Percentiles rank a stretch among this genome's conserved stretches.
Evolutionary conservation across 1,140 invertebrate species (phyloP).

Genomic region (Lasaia peninsularis): DNA sequence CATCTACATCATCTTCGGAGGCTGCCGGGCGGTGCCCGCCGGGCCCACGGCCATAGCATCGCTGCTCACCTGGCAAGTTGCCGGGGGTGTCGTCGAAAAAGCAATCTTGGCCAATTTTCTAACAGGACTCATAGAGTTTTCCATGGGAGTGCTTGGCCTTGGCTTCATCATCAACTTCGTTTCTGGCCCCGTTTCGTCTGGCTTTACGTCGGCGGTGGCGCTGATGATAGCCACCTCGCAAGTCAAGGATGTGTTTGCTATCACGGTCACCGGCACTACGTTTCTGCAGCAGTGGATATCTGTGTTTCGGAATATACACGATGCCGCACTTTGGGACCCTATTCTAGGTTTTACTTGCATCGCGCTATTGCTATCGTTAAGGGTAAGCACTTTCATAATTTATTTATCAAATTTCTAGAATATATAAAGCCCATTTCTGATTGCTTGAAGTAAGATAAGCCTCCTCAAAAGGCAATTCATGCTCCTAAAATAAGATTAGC

Average conservation of each 20-base stretch:
- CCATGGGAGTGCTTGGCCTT: constrained; percentile 92
- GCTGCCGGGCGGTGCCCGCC: constrained; percentile 92
- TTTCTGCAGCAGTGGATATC: constrained; percentile 86
- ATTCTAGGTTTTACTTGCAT: constrained; percentile 86
- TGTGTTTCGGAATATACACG: constrained; percentile 79
- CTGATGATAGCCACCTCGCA: constrained; percentile 94
- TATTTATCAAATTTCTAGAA: no score
- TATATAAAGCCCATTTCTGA: no score
- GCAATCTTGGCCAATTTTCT: constrained; percentile 90
- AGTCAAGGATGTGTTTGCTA: constrained; percentile 89
- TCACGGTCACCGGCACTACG: constrained; percentile 84
- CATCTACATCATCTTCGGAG: constrained; percentile 93
- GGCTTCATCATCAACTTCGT: constrained; percentile 96
- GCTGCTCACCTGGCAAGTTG: constrained; percentile 87
- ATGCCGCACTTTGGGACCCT: constrained; percentile 82
- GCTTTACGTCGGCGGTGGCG: constrained; percentile 95
- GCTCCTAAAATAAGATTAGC: no score
- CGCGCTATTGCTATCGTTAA: constrained; percentile 82
- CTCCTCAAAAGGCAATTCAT: no score
- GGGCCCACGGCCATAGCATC: constrained; percentile 92
- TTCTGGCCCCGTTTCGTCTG: constrained; percentile 93
- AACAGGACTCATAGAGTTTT: constrained; percentile 86
- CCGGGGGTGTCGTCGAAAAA: constrained; percentile 84
- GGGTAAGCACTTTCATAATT: constrained; percentile 69
- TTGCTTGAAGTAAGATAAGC: no score